Evolutionary conservation across 2,113 vertebrate species (phyloP).

Genomic region (Choloepus hoffmanni): DNA sequence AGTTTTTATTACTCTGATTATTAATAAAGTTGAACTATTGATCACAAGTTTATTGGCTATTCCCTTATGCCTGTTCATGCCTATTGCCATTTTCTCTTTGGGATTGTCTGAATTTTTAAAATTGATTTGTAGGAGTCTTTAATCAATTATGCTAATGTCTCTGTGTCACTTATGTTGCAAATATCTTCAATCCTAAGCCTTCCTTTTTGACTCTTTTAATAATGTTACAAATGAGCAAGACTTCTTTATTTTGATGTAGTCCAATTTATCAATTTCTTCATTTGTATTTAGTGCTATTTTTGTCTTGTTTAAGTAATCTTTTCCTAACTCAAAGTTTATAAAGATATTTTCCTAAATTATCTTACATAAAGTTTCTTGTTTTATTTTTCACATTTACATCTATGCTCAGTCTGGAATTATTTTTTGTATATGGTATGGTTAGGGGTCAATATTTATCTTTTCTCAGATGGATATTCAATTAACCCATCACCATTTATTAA

Average conservation of each 20-base stretch:
- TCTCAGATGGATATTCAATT: not conserved
- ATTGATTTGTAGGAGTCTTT: not conserved
- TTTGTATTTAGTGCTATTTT: not conserved
- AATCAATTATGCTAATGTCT: not conserved
- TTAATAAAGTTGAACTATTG: not conserved
- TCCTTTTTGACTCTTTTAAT: constrained; percentile 2
- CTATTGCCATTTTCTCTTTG: not conserved
- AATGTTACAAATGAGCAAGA: not conserved
- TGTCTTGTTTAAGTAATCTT: constrained; percentile 22
- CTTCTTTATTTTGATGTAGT: not conserved
- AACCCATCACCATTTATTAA: not conserved
- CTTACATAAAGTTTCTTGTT: not conserved
- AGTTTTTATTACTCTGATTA: not conserved
- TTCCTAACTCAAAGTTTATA: not conserved
- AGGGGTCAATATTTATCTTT: not conserved
- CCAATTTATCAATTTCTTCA: not conserved
- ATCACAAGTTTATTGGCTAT: not conserved
- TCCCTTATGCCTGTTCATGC: not conserved
- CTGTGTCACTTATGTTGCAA: not conserved
- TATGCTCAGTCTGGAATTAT: not conserved
- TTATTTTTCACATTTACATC: not conserved
- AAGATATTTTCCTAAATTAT: constrained; percentile 1
- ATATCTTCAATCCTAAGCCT: not conserved
- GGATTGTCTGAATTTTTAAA: not conserved
- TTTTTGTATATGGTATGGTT: not conserved